Conservation (phyloP, 2,888 invertebrate species). For the Diaperis boleti region DNA sequence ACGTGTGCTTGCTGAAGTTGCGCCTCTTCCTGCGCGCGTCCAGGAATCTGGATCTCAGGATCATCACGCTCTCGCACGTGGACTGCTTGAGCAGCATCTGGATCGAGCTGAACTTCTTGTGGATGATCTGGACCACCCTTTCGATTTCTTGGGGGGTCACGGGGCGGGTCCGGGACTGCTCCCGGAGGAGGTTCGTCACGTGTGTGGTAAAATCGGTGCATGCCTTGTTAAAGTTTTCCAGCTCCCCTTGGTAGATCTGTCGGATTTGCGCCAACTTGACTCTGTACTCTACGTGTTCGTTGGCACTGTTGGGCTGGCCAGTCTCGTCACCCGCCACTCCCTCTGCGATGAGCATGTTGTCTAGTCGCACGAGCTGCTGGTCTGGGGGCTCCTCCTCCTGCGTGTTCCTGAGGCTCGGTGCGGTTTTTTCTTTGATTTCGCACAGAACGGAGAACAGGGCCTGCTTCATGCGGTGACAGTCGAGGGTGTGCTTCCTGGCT, state of each 20-base stretch:
- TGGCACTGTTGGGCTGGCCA: conserved; percentile 91
- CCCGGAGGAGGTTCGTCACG: conserved; percentile 96
- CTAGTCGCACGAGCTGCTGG: conserved; percentile 97
- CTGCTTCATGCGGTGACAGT: conserved; percentile 99
- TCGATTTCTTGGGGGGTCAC: conserved; percentile 99
- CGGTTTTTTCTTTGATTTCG: conserved; percentile 99
- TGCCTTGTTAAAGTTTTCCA: conserved; percentile 99
- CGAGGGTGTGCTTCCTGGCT: conserved; percentile 97
- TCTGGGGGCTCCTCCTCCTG: conserved; percentile 99
- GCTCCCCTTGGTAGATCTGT: conserved; percentile 98
- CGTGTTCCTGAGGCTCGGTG: conserved; percentile 93
- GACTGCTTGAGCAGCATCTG: conserved; percentile 99
- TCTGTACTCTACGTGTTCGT: conserved; percentile 99
- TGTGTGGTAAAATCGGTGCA: conserved; percentile 99
- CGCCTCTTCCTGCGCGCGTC: conserved; percentile 91
- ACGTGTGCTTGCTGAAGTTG: conserved; percentile 99
- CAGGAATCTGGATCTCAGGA: conserved; percentile 87
- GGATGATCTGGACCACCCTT: conserved; percentile 98
- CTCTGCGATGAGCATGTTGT: conserved; percentile 99
- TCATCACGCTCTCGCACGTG: conserved; percentile 99
- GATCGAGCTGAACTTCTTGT: conserved; percentile 97
- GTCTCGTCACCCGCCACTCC: conserved; percentile 93
- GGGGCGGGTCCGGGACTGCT: conserved; percentile 97
- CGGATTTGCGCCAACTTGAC: conserved; percentile 99
- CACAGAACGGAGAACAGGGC: conserved; percentile 98